phyloP scores from a whole-genome alignment of 2,888 invertebrate genomes.

The Hymenopus coronatus region DNA sequence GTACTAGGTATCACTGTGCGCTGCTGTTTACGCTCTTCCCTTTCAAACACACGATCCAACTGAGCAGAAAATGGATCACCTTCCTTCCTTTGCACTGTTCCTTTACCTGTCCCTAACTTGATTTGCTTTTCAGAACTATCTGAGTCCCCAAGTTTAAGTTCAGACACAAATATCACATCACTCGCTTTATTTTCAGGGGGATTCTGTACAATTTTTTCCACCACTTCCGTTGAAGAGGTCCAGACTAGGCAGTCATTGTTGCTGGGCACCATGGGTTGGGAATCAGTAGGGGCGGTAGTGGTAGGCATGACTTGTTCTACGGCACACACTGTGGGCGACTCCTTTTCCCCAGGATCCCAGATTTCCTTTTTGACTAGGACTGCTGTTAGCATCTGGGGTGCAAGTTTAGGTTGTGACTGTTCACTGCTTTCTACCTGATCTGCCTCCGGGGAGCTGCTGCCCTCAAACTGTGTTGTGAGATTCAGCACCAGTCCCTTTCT shows the following conservation, averaged over 20 bases:
- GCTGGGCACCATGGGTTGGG: slow-evolving; percentile 29
- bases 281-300: slow-evolving; percentile 35
- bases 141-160: slow-evolving; percentile 21
- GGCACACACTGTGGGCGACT: slow-evolving; percentile 30
- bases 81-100: slow-evolving; percentile 49
- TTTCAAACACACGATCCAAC: slow-evolving; percentile 68
- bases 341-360: slow-evolving; percentile 64
- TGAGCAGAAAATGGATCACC: slow-evolving; percentile 69
- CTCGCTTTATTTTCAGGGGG: slow-evolving; percentile 29
- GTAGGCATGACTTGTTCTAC: slow-evolving; percentile 45
- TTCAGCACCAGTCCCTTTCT: slow-evolving; percentile 53
- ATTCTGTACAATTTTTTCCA: slow-evolving; percentile 18
- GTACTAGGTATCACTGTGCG: slow-evolving; percentile 22
- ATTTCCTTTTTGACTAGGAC: slow-evolving; percentile 57
- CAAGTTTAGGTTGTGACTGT: slow-evolving; percentile 41
- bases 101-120: slow-evolving; percentile 54
- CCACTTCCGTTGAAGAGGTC: slow-evolving; percentile 48
- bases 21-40: slow-evolving; percentile 56
- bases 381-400: slow-evolving; percentile 40
- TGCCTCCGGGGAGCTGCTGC: slow-evolving; percentile 41
- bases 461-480: slow-evolving; percentile 56
- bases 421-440: slow-evolving; percentile 37
- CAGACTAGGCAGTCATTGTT: slow-evolving; percentile 51
- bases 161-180: slow-evolving; percentile 31
- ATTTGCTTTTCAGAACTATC: not conserved